Evolutionary conservation across 1,140 invertebrate genomes (phyloP).

Genomic region (Callitettix versicolor): DNA sequence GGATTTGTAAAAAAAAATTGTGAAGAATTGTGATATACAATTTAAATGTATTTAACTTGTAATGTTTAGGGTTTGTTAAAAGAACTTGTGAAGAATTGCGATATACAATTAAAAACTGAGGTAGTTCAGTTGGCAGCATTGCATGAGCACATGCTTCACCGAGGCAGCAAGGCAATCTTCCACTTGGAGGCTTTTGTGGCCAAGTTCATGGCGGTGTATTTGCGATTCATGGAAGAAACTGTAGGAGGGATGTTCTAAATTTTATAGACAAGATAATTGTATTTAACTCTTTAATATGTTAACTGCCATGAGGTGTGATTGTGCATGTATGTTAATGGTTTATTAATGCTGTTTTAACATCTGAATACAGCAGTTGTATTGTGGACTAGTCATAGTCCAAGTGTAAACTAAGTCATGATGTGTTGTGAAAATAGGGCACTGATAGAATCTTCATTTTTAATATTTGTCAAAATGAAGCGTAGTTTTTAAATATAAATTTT

Average conservation of each 20-base stretch:
- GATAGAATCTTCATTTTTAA: no score
- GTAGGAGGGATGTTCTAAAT: conserved; percentile 34
- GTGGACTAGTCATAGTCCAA: no score
- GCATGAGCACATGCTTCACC: conserved; percentile 82
- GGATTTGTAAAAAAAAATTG: conserved; percentile 71
- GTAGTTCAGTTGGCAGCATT: conserved; percentile 73
- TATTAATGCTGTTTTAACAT: no score
- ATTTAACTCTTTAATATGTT: no score
- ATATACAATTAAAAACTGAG: conserved; percentile 77
- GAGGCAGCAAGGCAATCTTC: conserved; percentile 90
- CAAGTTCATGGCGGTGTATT: conserved; percentile 91
- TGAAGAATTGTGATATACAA: conserved; percentile 81
- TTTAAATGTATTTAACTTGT: conserved; percentile 68
- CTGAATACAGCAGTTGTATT: no score
- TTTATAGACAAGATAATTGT: no score
- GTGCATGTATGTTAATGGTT: no score
- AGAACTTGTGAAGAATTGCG: conserved; percentile 80
- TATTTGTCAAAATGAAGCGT: no score
- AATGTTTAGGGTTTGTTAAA: conserved; percentile 55
- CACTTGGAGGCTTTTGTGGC: conserved; percentile 95
- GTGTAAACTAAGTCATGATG: no score
- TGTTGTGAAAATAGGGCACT: no score
- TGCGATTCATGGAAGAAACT: conserved; percentile 65
- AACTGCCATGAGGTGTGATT: no score
- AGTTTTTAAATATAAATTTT: no score